These are phyloP conservation scores for Schizothorax lantsangensis DNA, from an alignment of 2,797 vertebrate genomes.

Conservation along the genomic window DNA sequence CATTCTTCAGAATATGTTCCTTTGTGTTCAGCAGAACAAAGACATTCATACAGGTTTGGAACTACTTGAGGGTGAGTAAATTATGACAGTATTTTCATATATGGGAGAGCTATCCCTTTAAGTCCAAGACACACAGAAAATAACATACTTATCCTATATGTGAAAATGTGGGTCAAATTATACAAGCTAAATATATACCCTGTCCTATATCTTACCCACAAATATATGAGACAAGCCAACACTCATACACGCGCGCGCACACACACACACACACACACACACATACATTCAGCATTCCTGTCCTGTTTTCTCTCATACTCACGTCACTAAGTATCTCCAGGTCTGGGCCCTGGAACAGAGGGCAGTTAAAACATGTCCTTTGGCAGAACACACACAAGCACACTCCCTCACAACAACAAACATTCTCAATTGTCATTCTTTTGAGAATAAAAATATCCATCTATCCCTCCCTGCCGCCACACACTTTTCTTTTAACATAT, in stretches of 20 bases:
- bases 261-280: conserved; percentile 31
- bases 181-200: not conserved
- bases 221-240: conserved; percentile 19
- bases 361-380: conserved; percentile 71
- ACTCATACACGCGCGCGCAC: not conserved
- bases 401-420: conserved; percentile 15
- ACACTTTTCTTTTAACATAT: conserved; percentile 11
- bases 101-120: not conserved
- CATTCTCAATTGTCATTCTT: conserved; percentile 22
- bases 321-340: conserved; percentile 84
- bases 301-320: conserved; percentile 74
- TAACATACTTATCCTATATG: not conserved
- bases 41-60: no score
- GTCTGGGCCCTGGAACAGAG: conserved; percentile 84
- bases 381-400: conserved; percentile 42
- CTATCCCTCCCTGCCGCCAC: conserved; percentile 9
- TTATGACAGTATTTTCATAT: no score
- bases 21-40: no score
- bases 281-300: conserved; percentile 65
- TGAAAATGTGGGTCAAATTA: conserved; percentile 7
- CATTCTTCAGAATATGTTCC: no score
- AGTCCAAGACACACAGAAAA: conserved; percentile 5
- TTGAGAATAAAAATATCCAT: conserved; percentile 14
- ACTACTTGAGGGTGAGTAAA: no score
- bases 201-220: conserved; percentile 4